Conservation (phyloP, 2,797 vertebrate genomes). For the Australoheros facetus region DNA sequence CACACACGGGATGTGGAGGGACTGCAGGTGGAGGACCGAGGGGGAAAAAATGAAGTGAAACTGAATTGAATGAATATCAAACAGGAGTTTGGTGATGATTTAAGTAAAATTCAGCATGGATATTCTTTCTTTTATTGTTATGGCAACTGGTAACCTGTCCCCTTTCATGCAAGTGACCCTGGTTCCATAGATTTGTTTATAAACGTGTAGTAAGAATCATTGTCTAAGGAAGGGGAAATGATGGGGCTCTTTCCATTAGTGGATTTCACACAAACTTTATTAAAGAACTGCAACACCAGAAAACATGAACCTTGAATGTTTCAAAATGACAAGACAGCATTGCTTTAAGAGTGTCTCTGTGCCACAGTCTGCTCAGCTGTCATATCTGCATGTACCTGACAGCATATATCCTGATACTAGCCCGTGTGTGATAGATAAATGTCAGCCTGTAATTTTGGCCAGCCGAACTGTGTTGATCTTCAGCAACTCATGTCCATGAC, state of each 20-base stretch:
- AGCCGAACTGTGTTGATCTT: background rate
- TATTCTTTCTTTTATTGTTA: background rate
- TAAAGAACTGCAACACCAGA: no score
- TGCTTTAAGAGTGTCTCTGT: background rate
- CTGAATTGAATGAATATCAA: background rate
- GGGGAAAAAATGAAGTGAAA: background rate
- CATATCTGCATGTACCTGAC: background rate
- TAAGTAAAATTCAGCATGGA: background rate
- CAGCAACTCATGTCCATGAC: background rate
- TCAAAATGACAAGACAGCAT: no score
- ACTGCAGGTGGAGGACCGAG: background rate
- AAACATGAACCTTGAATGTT: background rate
- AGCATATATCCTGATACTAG: background rate
- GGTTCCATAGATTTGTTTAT: no score
- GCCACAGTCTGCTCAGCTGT: background rate
- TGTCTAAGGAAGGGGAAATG: background rate
- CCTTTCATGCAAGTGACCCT: no score
- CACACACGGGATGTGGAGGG: background rate
- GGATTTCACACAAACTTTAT: background rate
- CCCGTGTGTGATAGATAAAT: background rate
- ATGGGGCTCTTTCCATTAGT: background rate
- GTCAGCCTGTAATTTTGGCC: no score
- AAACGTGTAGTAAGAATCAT: background rate
- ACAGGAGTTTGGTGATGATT: background rate
- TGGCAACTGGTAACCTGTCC: background rate